Conservation (phyloP, 2,113 vertebrate species). For the Uria aalge region DNA sequence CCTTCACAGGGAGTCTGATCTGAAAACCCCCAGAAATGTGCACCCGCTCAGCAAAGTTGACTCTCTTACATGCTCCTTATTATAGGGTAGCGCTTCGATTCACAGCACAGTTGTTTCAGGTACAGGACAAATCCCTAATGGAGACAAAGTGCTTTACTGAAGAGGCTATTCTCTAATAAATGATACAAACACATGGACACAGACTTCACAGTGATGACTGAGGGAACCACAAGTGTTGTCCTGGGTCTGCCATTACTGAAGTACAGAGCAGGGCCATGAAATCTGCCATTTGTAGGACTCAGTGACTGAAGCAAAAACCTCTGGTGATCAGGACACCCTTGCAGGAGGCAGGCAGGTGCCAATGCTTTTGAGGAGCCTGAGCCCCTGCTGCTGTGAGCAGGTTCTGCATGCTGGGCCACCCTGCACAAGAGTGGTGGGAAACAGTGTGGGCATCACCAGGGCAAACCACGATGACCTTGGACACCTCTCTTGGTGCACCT, state of each 20-base stretch:
- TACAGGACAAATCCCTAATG: neutral
- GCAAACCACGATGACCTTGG: neutral
- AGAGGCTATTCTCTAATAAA: neutral
- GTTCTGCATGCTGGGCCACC: neutral
- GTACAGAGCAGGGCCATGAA: neutral
- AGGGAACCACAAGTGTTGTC: neutral
- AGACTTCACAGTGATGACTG: neutral
- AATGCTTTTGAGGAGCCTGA: neutral
- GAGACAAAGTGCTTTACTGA: neutral
- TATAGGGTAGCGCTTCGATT: neutral
- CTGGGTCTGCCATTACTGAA: neutral
- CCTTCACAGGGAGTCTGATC: neutral
- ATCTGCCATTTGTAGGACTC: neutral
- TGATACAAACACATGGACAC: neutral
- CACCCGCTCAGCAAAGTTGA: neutral
- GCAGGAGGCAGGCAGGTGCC: neutral
- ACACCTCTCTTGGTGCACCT: neutral
- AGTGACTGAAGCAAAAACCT: neutral
- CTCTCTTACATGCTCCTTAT: neutral
- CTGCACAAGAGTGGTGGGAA: neutral
- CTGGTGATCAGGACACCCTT: neutral
- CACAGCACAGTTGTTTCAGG: neutral
- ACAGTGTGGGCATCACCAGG: neutral
- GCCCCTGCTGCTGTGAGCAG: accelerated
- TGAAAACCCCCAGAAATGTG: neutral